Evolutionary conservation across 2,797 vertebrate genomes (phyloP), one percentile per base, ranked within the genome.

Genomic region (Microctenopoma steveboyesi): DNA sequence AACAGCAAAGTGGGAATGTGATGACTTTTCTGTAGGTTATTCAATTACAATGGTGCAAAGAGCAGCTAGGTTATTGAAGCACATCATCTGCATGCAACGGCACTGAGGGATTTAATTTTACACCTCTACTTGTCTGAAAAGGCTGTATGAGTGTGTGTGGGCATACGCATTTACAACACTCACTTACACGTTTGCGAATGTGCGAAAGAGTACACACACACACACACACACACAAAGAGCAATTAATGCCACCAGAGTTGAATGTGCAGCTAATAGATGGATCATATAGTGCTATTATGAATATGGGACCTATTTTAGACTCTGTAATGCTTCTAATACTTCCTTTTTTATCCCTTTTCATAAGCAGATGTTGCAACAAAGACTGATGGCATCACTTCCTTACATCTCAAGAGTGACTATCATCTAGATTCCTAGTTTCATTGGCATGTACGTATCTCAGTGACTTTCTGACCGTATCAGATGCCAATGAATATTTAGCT

Each of bases 1-100:
- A 88, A 87, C 67, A 74, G 83, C 86, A 92, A 87, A 91, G 89
- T 87, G 84, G 80, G 84, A 89, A 93, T 83, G 91, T 90, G 90
- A 93, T 90, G 91, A 87, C 89, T 91, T 95, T 95, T 95, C 90
- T 93, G 88, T 89, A 92, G 93, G 91, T 92, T 95, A 94, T 95
- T 94, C 93, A 94, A 93, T 95, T 95, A 95, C 88, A 91, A 88
- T 84, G 85, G 90, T 89, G 91, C 91, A 90, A 93, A 94, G 92
- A 93, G 91, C 89, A 87, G 86, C 88, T 88, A 86, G 88, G 92
- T 89, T 88, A 93, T 71, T 77, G 82, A 91, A 89, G 89, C 89
- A 89, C 90, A 68, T 86, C 85, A 88, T 85, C 88, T 93, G 89
- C 88, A 92, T 92, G 88, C 90, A 82, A 84, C 88, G 83, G 83